Base-by-base conservation (phyloP, 2,113 vertebrate genomes). In the Scopus umbretta region DNA sequence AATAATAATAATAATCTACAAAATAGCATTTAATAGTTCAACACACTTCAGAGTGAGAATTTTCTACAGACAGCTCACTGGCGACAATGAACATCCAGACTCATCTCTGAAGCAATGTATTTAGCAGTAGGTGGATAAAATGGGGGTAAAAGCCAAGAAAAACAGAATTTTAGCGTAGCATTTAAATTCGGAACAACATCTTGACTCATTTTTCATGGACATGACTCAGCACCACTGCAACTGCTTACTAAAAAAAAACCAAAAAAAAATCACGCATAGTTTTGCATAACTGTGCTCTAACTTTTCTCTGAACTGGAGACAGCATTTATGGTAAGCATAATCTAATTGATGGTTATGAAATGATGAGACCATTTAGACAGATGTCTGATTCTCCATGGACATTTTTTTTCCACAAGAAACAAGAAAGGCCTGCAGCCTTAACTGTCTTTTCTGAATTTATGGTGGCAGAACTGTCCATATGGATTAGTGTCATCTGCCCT, bases 401-500 rank as follows among this genome's bases (percentile, higher is more conserved):
- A 42, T 32, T 87, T 94, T 91, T 92, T 76, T 73, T 97, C 36
- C 78, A 82, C 38, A 76, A 94, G 79, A 85, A 92, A 88, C 42
- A 92, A 73, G 92, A 66, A 92, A 86, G 47, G 94, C 89, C 87
- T 91, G 70, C 53, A 95, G 94, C 58, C 43, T 80, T 85, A 85
- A 42, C 71, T 85, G 70, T 81, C 71, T 92, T 89, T 80, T 83
- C 74, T 86, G 93, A 96, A 94, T 94, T 95, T 87, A 92, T 76
- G 84, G 92, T 95, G 89, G 95, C 94, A 96, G 96, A 91, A 65
- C 71, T 61, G 90, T 94, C 96, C 58, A 65, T 80, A 70, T 86
- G 71, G 91, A 95, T 95, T 97, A 94, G 62, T 80, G 89, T 96
- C 95, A 95, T 42, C 87, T 67, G 62, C 45, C 78, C 66, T 95